Conservation (phyloP, 2,797 vertebrate genomes). For the Cuniculus paca region DNA sequence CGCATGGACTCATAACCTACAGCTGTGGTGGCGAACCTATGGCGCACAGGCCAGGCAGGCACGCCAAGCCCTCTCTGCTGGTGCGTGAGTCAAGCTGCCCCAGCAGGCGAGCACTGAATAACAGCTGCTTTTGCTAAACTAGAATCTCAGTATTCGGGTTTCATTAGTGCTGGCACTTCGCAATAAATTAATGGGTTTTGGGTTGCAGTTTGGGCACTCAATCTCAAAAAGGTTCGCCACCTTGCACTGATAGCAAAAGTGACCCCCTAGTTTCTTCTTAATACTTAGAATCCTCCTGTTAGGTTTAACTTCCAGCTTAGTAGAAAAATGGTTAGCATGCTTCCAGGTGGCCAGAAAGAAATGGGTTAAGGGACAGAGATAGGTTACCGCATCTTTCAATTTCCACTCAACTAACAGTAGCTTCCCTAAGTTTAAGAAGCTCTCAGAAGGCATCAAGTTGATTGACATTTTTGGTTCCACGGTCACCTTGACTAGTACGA, state of each 20-base stretch:
- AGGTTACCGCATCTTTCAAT: background rate
- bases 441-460: background rate
- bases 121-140: background rate
- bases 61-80: background rate
- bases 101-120: background rate
- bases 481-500: background rate
- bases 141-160: background rate
- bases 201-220: background rate
- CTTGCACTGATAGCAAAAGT: background rate
- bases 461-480: background rate
- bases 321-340: background rate
- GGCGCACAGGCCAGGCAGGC: background rate
- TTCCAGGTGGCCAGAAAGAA: background rate
- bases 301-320: constrained; percentile 12
- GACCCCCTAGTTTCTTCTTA: background rate
- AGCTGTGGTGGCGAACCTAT: background rate
- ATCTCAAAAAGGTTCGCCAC: background rate
- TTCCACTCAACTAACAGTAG: background rate
- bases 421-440: background rate
- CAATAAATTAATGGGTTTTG: background rate
- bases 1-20: background rate
- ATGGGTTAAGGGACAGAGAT: background rate
- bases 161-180: background rate
- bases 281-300: background rate
- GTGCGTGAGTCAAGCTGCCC: background rate